Conservation (phyloP, 1,140 invertebrate species). For the Pentalonia nigronervosa region DNA sequence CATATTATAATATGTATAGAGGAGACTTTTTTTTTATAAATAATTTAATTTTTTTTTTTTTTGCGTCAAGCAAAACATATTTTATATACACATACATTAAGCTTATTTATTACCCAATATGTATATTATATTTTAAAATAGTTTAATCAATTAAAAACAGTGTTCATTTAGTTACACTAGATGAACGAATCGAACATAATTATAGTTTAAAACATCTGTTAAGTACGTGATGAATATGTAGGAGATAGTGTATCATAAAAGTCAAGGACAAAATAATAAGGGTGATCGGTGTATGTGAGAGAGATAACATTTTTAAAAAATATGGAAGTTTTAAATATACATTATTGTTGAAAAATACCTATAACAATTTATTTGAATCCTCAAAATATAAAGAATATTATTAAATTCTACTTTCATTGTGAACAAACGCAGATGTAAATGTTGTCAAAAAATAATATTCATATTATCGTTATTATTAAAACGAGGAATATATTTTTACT, state of each 20-base stretch:
- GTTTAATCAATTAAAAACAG: not conserved
- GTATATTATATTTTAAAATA: slow-evolving; percentile 4
- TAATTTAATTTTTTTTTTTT: not conserved
- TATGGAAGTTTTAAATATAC: not conserved
- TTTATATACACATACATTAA: not conserved
- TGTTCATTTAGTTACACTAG: not conserved
- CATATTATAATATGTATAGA: not conserved
- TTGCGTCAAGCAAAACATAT: not conserved
- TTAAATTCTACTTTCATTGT: not conserved
- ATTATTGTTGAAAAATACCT: not conserved
- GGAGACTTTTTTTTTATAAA: not conserved
- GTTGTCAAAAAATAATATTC: not conserved
- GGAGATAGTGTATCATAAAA: not conserved
- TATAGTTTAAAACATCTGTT: not conserved
- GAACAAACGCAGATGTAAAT: not conserved
- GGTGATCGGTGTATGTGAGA: not conserved
- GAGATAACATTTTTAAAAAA: not conserved
- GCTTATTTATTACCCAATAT: not conserved
- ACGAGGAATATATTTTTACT: not conserved
- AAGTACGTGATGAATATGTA: not conserved
- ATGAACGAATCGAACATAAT: not conserved
- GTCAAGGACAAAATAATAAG: not conserved
- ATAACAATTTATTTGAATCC: not conserved
- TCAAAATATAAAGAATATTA: not conserved
- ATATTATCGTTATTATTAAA: not conserved